Base-by-base conservation (phyloP, 35 echinoderm and acorn worm species). In the Nesometra sesokonis region DNA sequence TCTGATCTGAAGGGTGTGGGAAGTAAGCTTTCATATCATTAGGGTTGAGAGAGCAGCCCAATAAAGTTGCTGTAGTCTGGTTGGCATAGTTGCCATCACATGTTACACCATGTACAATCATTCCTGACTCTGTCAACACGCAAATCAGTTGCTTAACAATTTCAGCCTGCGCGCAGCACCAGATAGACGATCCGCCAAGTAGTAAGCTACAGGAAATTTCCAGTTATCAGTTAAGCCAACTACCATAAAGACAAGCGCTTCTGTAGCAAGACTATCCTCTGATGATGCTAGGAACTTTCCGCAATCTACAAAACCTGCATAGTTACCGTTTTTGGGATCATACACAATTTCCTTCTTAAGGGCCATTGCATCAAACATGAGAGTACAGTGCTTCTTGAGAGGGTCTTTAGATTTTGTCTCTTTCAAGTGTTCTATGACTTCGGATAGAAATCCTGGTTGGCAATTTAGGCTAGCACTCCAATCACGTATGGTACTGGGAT, bases 1-100 rank as follows among this genome's bases (percentile, higher is more conserved):
- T 36, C 67, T 76, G 86, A 37, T 80, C 38, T 78, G 77, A 35
- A 79, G 91, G 91, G 46, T 89, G 87, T 32, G 57, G 78, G 32
- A 93, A 93, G 82, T 35, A 85, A 35, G 82, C 11, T 85, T 67
- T 84, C 37, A 89, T 23, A 15, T 30, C 35, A n/a, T n/a, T n/a
- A n/a, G n/a, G n/a, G n/a, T n/a, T n/a, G n/a, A n/a, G n/a, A n/a
- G n/a, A n/a, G n/a, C 52, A 67, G 23, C 52, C 52, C 7, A 67
- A 19, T 2, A 67, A 17, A 2, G 7, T 67, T 13, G 52, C 52
- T 17, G 52, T 19, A 19, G 7, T 19, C 21, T 67, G 52, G 23
- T 67, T 67, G 23, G 23, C 52, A 67, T 67, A 67, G 7, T 5
- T 67, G 7, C 52, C 52, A 67, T 67, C 52, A 5, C 52, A 67